Evolutionary conservation across 2,113 vertebrate genomes (phyloP).

Genomic region (Cariama cristata): DNA sequence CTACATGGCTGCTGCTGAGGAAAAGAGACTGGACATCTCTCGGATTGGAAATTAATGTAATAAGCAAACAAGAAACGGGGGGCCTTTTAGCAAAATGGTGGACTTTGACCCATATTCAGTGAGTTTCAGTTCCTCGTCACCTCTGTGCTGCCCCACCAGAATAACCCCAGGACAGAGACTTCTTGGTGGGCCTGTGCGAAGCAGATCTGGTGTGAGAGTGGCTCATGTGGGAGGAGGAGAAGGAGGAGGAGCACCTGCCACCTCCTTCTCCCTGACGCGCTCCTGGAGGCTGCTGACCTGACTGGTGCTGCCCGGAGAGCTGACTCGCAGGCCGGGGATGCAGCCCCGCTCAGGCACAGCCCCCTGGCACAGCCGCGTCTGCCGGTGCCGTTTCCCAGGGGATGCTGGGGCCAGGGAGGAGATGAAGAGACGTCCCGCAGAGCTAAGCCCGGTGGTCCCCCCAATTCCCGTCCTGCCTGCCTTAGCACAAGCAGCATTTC

Average conservation of each 20-base stretch:
- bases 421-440: not conserved
- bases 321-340: not conserved
- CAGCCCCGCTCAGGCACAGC: not conserved
- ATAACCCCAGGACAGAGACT: not conserved
- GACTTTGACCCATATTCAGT: not conserved
- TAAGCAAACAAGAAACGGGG: not conserved
- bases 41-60: not conserved
- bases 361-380: fast-evolving
- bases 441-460: not conserved
- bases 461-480: not conserved
- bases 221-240: not conserved
- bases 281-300: not conserved
- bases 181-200: not conserved
- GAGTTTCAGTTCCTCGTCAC: not conserved
- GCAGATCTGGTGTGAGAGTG: not conserved
- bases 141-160: not conserved
- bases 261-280: not conserved
- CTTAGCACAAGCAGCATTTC: fast-evolving
- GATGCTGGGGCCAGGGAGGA: fast-evolving
- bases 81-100: not conserved
- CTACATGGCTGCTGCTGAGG: not conserved
- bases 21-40: not conserved
- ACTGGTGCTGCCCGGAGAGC: not conserved
- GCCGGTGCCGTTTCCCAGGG: fast-evolving
- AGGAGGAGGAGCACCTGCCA: not conserved